Evolutionary conservation across 1,140 invertebrate genomes (phyloP).

Genomic region (Vollenhovia emeryi): DNA sequence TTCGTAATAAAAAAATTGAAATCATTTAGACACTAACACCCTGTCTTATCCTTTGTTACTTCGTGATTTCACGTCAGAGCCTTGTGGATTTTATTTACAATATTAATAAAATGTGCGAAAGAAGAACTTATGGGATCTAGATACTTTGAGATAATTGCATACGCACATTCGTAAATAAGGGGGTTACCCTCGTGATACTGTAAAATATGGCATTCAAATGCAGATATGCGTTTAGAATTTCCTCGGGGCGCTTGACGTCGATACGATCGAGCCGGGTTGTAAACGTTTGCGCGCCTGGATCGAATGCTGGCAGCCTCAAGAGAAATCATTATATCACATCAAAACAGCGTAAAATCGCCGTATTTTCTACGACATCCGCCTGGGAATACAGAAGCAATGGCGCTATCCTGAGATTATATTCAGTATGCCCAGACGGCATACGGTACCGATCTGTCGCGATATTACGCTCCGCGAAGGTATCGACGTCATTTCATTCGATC

Average conservation of each 20-base stretch:
- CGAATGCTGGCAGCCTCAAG: constrained; percentile 49
- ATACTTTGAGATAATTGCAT: constrained; percentile 30
- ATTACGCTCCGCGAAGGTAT: background rate
- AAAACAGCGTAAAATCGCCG: constrained; percentile 67
- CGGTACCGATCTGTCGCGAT: background rate
- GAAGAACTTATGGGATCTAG: background rate
- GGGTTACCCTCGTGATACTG: background rate
- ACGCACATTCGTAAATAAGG: constrained; percentile 1
- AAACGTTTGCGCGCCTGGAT: constrained; percentile 19
- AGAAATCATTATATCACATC: constrained; percentile 72
- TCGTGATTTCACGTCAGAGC: too few species aligned
- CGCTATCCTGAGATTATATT: constrained; percentile 39
- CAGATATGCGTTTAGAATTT: constrained; percentile 30
- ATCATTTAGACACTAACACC: too few species aligned
- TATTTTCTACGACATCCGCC: constrained; percentile 36
- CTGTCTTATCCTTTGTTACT: too few species aligned
- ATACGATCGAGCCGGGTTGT: background rate
- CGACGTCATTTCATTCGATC: constrained; percentile 12
- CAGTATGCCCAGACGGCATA: background rate
- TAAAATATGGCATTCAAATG: constrained; percentile 60
- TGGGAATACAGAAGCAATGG: constrained; percentile 51
- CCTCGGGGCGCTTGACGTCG: constrained; percentile 26
- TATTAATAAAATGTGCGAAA: too few species aligned
- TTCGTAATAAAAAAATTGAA: too few species aligned
- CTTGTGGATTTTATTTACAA: too few species aligned